Evolutionary conservation across 2,113 vertebrate species (phyloP), one percentile per base, ranked within the genome.

Genomic region (Theristicus caerulescens): DNA sequence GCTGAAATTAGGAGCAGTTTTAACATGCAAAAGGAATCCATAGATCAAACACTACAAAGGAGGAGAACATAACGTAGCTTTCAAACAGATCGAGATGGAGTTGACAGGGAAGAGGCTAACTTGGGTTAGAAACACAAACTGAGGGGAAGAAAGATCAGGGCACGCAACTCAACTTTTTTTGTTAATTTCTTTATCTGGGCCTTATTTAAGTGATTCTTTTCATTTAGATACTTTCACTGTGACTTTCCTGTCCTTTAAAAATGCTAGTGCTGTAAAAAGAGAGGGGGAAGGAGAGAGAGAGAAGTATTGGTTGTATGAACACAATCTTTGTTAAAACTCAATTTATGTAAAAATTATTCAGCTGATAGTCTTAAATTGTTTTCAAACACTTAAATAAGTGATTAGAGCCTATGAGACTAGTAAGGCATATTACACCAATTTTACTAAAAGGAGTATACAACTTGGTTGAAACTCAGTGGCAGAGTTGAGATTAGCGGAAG

Each of bases 1-100:
- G 73, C 70, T 91, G 83, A 95, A 97, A 94, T 96, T 91, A 81
- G 93, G 82, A 96, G 79, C 29, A 89, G 55, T 90, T 96, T 96
- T 90, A 90, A 83, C 58, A 88, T 57, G 85, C 88, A 88, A 85
- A 91, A 93, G 71, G 80, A 91, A 93, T 89, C 61, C 59, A 66
- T 15, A 87, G 70, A 92, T 95, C 55, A 95, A 93, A 95, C 86
- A 65, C 66, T 72, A 86, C 62, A 85, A 93, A 96, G 73, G n/a
- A 96, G 59, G 38, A 95, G 90, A 95, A 93, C 71, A 85, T 67
- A 86, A 79, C n/a, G 52, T 62, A 83, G 58, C 86, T 92, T 94
- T 96, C 93, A 93, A 94, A 80, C 9, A 79, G 46, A 79, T 78
- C 77, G 69, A 82, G 82, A 74, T 70, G 59, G 40, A 89, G 51